phyloP scores from a whole-genome alignment of 2,797 vertebrate species.

The Micrastur ruficollis region DNA sequence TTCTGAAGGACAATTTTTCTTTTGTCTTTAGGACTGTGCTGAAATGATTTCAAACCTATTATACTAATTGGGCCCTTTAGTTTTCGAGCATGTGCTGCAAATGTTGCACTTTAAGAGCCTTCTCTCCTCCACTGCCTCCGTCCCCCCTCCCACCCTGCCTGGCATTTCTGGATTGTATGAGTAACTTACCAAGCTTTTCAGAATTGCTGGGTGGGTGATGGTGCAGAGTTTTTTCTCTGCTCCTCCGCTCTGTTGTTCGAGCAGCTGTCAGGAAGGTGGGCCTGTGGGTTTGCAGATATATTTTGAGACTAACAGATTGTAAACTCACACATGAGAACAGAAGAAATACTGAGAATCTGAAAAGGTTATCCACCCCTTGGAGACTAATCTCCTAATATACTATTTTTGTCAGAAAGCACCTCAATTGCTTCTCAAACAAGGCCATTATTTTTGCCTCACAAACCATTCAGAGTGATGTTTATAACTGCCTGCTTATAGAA shows the following conservation, averaged over 20 bases:
- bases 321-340: conserved; percentile 59
- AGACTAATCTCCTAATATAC: conserved; percentile 72
- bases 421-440: conserved; percentile 68
- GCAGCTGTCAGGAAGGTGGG: conserved; percentile 72
- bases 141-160: not conserved
- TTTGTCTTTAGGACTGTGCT: conserved; percentile 72
- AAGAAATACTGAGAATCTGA: conserved; percentile 64
- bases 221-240: conserved; percentile 30
- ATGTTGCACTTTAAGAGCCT: conserved; percentile 33
- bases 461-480: conserved; percentile 65
- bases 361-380: conserved; percentile 66
- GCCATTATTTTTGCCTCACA: conserved; percentile 61
- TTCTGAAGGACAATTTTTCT: conserved; percentile 74
- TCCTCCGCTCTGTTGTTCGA: conserved; percentile 52
- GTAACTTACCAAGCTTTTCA: conserved; percentile 59
- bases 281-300: conserved; percentile 65
- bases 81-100: conserved; percentile 17
- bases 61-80: conserved; percentile 69
- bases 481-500: conserved; percentile 63
- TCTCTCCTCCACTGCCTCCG: not conserved
- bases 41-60: conserved; percentile 72
- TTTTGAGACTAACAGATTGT: conserved; percentile 63
- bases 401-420: conserved; percentile 64
- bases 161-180: conserved; percentile 42
- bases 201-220: conserved; percentile 27